Conservation (phyloP, 2,888 invertebrate species). For the Cephalotes varians region DNA sequence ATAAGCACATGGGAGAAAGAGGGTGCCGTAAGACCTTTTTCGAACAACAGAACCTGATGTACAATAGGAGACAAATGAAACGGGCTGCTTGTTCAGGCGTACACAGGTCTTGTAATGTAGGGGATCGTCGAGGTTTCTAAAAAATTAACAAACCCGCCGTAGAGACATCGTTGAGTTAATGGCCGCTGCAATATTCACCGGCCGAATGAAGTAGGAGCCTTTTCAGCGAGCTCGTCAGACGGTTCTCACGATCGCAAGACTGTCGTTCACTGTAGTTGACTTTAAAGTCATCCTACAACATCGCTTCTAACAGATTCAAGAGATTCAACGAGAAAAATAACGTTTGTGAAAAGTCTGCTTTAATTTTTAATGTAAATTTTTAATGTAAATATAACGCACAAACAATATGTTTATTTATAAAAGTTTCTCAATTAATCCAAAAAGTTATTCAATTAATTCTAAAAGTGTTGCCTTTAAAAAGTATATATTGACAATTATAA, state of each 20-base stretch:
- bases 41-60: not conserved
- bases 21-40: conserved; percentile 20
- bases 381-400: not conserved
- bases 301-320: conserved; percentile 3
- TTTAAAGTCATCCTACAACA: conserved; percentile 2
- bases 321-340: not conserved
- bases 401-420: not conserved
- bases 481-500: not conserved
- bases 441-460: not conserved
- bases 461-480: not conserved
- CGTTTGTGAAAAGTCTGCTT: not conserved
- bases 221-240: conserved; percentile 53
- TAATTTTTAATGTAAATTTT: conserved; percentile 39
- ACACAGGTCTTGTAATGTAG: conserved; percentile 18
- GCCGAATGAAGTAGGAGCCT: conserved; percentile 51
- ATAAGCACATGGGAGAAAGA: conserved; percentile 6
- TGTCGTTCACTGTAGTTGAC: conserved; percentile 17
- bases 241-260: conserved; percentile 46
- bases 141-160: conserved; percentile 67
- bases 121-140: conserved; percentile 47
- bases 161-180: conserved; percentile 59
- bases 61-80: conserved; percentile 45
- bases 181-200: conserved; percentile 71
- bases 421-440: not conserved
- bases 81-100: conserved; percentile 27